These are phyloP conservation scores for Synodontis membranacea DNA, from an alignment of 2,113 vertebrate species.

Conservation along the genomic window DNA sequence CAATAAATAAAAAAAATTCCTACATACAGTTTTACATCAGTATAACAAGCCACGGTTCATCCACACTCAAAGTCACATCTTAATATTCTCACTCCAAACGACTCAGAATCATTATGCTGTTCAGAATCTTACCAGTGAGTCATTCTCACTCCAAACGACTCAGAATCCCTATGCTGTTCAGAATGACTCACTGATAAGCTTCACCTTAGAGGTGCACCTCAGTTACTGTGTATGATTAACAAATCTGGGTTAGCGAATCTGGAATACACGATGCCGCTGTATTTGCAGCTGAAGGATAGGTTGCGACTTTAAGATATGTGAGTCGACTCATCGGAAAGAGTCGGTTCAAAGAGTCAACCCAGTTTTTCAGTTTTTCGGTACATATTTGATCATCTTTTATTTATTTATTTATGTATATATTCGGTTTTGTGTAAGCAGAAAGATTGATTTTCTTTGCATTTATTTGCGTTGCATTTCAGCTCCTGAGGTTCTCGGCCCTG, in stretches of 20 bases:
- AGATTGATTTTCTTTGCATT: background rate
- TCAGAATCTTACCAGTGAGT: too few species aligned
- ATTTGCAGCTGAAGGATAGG: background rate
- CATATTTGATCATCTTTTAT: background rate
- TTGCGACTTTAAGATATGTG: background rate
- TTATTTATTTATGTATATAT: too few species aligned
- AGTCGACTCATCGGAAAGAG: background rate
- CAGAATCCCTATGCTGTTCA: background rate
- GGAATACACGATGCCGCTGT: background rate
- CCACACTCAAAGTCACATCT: background rate
- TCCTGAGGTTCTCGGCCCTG: conserved; percentile 95
- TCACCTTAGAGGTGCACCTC: background rate
- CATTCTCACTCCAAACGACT: background rate
- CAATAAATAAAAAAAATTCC: background rate
- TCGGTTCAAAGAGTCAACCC: background rate
- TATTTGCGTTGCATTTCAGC: conserved; percentile 70
- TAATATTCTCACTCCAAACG: background rate
- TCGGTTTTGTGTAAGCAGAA: background rate
- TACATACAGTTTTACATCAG: background rate
- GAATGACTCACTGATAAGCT: background rate
- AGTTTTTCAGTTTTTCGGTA: background rate
- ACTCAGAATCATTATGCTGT: background rate
- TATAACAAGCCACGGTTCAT: background rate
- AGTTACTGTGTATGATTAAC: background rate
- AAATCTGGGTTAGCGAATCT: background rate